Evolutionary conservation across 2,888 invertebrate genomes (phyloP).

Genomic region (Quadroppia sp.): DNA sequence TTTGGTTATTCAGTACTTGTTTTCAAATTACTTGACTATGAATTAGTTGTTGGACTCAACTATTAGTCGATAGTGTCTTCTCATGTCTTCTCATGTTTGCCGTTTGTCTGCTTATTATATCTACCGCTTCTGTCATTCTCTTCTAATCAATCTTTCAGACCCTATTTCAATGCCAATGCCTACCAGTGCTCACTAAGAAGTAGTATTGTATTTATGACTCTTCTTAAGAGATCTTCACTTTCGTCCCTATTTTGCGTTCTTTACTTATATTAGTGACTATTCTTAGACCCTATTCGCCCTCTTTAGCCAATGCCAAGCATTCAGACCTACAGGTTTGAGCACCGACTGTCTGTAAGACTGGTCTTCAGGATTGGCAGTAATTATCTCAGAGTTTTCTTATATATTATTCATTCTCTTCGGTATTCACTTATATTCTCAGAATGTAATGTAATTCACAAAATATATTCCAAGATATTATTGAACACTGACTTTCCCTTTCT

Average conservation of each 20-base stretch:
- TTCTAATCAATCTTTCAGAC: slow-evolving; percentile 13
- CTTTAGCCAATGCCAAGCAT: slow-evolving; percentile 4
- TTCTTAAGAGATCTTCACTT: neutral
- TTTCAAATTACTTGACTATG: slow-evolving; percentile 29
- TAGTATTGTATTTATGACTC: slow-evolving; percentile 14
- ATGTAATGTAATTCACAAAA: slow-evolving; percentile 36
- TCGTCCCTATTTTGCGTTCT: neutral
- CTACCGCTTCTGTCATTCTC: neutral
- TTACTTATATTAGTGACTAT: neutral
- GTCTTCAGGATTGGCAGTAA: neutral
- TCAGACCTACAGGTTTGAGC: slow-evolving; percentile 21
- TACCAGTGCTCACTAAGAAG: neutral
- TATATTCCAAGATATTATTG: neutral
- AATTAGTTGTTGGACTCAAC: slow-evolving; percentile 19
- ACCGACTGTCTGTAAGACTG: no score
- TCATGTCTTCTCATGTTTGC: slow-evolving; percentile 30
- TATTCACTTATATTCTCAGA: slow-evolving; percentile 1
- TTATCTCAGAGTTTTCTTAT: neutral
- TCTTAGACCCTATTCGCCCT: neutral
- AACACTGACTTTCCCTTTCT: neutral
- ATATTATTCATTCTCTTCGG: slow-evolving; percentile 3
- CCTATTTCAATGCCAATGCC: neutral
- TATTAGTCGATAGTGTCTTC: neutral
- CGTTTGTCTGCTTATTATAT: slow-evolving; percentile 21
- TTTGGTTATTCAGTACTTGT: slow-evolving; percentile 16